Base-by-base conservation (phyloP, 2,113 vertebrate genomes). In the Oceanites oceanicus region DNA sequence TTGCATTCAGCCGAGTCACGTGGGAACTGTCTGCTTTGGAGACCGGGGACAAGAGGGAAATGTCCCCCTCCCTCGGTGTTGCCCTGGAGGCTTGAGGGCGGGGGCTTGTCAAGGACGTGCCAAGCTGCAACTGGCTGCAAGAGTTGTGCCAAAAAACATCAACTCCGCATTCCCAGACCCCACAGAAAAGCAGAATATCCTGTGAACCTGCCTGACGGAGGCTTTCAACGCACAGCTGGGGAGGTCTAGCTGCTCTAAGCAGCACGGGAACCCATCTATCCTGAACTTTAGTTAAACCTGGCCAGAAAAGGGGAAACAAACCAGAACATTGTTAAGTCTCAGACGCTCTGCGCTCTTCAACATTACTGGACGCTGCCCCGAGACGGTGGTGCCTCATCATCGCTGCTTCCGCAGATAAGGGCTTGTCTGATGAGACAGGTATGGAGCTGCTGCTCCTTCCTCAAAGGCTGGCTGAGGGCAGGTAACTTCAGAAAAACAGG, bases 351-450 rank as follows among this genome's bases (percentile, higher is more conserved):
- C 2, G 4, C 38, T 66, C 20, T 71, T 53, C 25, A 44, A 1
- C 20, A 5, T 40, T 11, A 44, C 58, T 30, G 66, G 47, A 40
- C 0, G 0, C 42, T 34, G 55, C 62, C 67, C 38, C 15, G 9
- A 38, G 15, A 27, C 0, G 2, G 63, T 6, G 14, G 18, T 32
- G 50, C 42, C 42, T 74, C 17, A 6, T 27, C 15, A 7, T 1
- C 23, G 15, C 62, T 65, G 53, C 49, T 55, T 26, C 67, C 76
- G 27, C 7, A 40, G 72, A 7, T 7, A 15, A 85, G 40, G 27
- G 21, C 0, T 1, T 26, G 21, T 44, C 67, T 66, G 27, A 12
- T 22, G 42, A 29, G 40, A 71, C 1, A 20, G 44, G 34, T 29
- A 53, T 0, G 0, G 78, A 68, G 62, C 88, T 78, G 38, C 81